phyloP scores from a whole-genome alignment of 1,140 invertebrate species.

The Drosophila ercepeae region DNA sequence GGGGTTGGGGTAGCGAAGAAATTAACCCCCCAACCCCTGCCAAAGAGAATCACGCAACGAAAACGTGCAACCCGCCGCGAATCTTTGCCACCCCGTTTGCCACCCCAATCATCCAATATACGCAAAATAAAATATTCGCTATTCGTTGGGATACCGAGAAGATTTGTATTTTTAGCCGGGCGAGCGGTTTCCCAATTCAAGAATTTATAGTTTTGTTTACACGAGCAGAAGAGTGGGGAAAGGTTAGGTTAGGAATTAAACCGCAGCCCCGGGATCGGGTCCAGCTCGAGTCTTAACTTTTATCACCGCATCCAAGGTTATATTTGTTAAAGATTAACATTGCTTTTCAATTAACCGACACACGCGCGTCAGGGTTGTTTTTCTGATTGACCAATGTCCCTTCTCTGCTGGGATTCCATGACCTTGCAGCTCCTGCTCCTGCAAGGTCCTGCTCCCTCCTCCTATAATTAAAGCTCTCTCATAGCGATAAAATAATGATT shows the following conservation, averaged over 20 bases:
- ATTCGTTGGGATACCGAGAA: constrained; percentile 47
- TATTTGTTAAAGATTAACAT: constrained; percentile 80
- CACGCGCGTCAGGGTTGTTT: too few species aligned
- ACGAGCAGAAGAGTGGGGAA: constrained; percentile 15
- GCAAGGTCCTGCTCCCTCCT: background rate
- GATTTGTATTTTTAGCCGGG: constrained; percentile 64
- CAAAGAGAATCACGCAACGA: constrained; percentile 46
- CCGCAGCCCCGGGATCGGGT: constrained; percentile 16
- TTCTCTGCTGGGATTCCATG: constrained; percentile 23
- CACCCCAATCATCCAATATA: too few species aligned
- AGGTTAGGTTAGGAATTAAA: constrained; percentile 58
- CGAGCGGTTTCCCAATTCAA: constrained; percentile 50
- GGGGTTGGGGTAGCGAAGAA: constrained; percentile 13
- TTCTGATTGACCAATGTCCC: constrained; percentile 13
- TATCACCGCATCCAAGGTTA: constrained; percentile 57
- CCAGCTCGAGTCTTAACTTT: constrained; percentile 20
- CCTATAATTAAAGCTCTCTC: constrained; percentile 11
- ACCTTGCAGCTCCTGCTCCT: constrained; percentile 24
- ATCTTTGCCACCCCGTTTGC: constrained; percentile 26
- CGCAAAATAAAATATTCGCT: constrained; percentile 64
- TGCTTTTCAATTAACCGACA: constrained; percentile 74
- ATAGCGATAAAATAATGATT: constrained; percentile 29
- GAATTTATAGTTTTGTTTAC: constrained; percentile 81
- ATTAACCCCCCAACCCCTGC: constrained; percentile 50
- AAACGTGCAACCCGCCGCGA: constrained; percentile 37